Evolutionary conservation across 2,888 invertebrate genomes (phyloP).

Genomic region (Drosophila ustulata): DNA sequence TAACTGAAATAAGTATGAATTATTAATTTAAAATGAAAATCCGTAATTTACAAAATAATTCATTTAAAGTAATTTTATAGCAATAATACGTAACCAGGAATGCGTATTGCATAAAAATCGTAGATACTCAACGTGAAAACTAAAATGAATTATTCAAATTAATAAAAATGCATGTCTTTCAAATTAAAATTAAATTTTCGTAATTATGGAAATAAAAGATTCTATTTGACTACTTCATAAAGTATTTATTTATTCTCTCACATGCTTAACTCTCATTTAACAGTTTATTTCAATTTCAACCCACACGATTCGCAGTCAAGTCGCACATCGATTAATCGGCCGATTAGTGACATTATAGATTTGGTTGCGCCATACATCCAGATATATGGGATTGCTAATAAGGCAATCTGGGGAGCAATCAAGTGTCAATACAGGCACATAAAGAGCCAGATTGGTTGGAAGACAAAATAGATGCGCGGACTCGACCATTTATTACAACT

Average conservation of each 20-base stretch:
- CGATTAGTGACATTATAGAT: conserved; percentile 35
- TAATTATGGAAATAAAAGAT: no score
- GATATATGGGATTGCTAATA: conserved; percentile 54
- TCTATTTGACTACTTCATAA: no score
- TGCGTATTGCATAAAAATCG: no score
- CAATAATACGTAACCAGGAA: neutral
- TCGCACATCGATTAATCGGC: conserved; percentile 25
- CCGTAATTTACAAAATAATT: no score
- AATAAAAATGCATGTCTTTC: no score
- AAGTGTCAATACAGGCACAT: conserved; percentile 73
- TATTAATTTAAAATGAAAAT: no score
- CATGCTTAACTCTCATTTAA: conserved; percentile 14
- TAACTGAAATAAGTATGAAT: no score
- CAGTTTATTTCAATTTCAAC: conserved; percentile 6
- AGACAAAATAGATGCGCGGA: conserved; percentile 44
- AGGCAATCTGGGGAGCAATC: conserved; percentile 72
- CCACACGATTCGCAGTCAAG: neutral
- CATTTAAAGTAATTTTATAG: no score
- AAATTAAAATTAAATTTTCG: no score
- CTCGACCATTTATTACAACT: conserved; percentile 68
- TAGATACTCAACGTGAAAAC: no score
- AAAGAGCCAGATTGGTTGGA: conserved; percentile 58
- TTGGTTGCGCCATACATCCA: neutral
- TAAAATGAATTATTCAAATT: no score
- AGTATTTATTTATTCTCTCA: no score